Percentiles rank a stretch among this genome's conserved stretches.
Evolutionary conservation across 2,113 vertebrate species (phyloP).

Genomic region (Erythrolamprus reginae): DNA sequence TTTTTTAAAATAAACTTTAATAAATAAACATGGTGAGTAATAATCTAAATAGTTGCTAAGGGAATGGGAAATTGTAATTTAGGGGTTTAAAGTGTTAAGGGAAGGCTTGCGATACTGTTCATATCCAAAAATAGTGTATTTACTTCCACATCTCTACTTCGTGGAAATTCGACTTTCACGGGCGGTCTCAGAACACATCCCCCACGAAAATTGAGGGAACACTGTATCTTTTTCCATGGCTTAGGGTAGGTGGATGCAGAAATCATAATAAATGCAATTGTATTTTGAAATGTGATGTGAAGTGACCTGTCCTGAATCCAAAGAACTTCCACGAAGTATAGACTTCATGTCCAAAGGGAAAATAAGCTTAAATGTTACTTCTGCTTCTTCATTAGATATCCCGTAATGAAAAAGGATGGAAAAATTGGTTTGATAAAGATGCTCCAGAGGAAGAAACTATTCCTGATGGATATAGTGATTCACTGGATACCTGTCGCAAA

Average conservation of each 20-base stretch:
- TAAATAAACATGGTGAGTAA: too few relatives aligned
- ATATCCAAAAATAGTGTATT: too few relatives aligned
- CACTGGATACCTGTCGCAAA: constrained; percentile 67
- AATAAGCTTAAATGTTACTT: constrained; percentile 5
- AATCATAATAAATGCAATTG: not conserved
- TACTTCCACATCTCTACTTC: too few relatives aligned
- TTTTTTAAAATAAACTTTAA: too few relatives aligned
- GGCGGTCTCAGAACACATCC: too few relatives aligned
- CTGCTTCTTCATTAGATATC: constrained; percentile 58
- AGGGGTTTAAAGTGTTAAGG: too few relatives aligned
- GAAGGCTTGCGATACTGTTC: too few relatives aligned
- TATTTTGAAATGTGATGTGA: not conserved
- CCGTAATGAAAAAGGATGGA: constrained; percentile 69
- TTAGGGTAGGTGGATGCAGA: not conserved
- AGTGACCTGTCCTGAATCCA: not conserved
- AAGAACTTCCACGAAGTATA: not conserved
- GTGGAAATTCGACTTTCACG: too few relatives aligned
- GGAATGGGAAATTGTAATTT: too few relatives aligned
- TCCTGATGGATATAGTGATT: constrained; percentile 71
- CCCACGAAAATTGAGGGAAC: too few relatives aligned
- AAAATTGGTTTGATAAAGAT: constrained; percentile 71
- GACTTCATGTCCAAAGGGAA: not conserved
- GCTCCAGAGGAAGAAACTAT: constrained; percentile 72
- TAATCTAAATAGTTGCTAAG: too few relatives aligned
- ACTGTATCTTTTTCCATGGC: not conserved